These are phyloP conservation scores for Leptobrachium leishanense DNA, from an alignment of 2,113 vertebrate genomes.

Conservation along the genomic window DNA sequence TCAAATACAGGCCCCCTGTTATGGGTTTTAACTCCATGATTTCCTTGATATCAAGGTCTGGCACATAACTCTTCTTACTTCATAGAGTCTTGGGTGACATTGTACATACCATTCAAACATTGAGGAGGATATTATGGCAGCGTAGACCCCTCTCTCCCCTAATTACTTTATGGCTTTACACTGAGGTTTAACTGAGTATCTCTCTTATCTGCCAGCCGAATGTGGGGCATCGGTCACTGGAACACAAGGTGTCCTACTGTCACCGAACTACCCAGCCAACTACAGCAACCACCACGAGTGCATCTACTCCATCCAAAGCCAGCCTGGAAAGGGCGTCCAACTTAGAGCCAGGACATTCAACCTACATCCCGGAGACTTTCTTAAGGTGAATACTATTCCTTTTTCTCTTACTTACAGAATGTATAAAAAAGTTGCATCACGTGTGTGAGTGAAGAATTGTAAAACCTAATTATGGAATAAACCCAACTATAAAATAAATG, in stretches of 20 bases:
- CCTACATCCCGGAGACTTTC: constrained; percentile 85
- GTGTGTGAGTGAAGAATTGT: too few species aligned
- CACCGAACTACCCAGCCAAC: constrained; percentile 94
- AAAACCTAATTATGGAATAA: too few species aligned
- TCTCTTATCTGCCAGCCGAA: constrained; percentile 75
- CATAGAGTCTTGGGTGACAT: too few species aligned
- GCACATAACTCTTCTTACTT: too few species aligned
- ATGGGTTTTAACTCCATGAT: too few species aligned
- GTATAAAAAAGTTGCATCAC: too few species aligned
- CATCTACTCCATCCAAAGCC: constrained; percentile 98
- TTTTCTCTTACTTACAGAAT: too few species aligned
- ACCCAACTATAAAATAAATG: too few species aligned
- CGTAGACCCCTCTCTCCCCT: background rate
- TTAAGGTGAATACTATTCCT: constrained; percentile 74
- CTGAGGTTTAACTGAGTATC: constrained; percentile 38
- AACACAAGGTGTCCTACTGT: constrained; percentile 92
- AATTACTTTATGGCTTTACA: background rate
- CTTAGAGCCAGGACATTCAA: constrained; percentile 87
- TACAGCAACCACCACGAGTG: constrained; percentile 96
- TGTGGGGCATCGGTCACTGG: constrained; percentile 95
- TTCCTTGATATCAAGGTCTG: too few species aligned
- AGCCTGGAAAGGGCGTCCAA: constrained; percentile 94
- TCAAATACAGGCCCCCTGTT: too few species aligned
- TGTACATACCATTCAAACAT: too few species aligned
- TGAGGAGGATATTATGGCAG: background rate